Evolutionary conservation across 2,113 vertebrate species (phyloP), one percentile per base, ranked within the genome.

Genomic region (Tyto alba): DNA sequence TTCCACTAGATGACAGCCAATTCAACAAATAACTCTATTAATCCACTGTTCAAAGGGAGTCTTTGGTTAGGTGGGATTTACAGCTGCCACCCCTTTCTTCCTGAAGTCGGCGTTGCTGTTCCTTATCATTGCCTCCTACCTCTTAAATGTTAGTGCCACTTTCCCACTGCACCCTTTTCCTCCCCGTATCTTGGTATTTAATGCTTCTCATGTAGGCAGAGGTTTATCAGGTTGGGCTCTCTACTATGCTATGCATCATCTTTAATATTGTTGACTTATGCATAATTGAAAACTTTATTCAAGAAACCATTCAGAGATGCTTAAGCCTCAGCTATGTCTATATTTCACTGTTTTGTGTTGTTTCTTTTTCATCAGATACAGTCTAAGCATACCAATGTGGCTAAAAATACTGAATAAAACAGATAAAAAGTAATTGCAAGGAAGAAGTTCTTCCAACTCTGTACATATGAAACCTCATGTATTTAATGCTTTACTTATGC

Each of bases 1-100:
- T 62, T 90, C 92, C 95, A 2, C 95, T 88, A 95, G 95, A n/a
- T 94, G 96, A 8, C 94, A 93, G 71, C 55, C 90, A 17, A 47
- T 9, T 67, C 92, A 88, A 78, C 56, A 27, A 60, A 6, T 30
- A 47, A 9, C 29, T 56, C n/a, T 14, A 1, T 12, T 36, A 10
- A 30, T 16, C 0, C 1, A 0, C 25, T 21, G 22, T 4, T 75
- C 30, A 5, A 16, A 4, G 41, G 43, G 36, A 80, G 1, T 3
- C 12, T 34, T 43, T 14, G 12, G 7, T 38, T 1, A 17, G 9
- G 14, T 6, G 16, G 15, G 14, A 34, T 26, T 82, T 4, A 7
- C 23, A 0, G 1, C 41, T n/a, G 27, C 11, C 5, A 16, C 7
- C 16, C 6, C 4, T 17, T 80, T 57, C 41, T 47, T 22, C 32